A percentile compares a stretch with the other conserved stretches of the same genome.
Conservation (phyloP, 1,140 invertebrate species). For the Bombus breviceps region DNA sequence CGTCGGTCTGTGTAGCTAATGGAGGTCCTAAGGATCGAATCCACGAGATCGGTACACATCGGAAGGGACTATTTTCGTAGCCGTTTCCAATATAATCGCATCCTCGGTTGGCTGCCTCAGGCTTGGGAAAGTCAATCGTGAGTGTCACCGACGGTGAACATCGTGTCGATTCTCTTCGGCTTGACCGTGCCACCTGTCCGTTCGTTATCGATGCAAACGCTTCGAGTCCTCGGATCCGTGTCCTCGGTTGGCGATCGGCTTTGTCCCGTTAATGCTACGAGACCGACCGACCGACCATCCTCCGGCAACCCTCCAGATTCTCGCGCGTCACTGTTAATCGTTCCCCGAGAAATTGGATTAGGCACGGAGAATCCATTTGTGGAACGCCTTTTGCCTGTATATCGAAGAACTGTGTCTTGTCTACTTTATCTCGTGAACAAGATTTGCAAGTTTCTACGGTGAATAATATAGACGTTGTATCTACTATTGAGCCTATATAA, state of each 20-base stretch:
- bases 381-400: not conserved
- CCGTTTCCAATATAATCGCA: conserved; percentile 32
- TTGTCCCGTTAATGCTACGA: conserved; percentile 18
- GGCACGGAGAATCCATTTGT: not conserved
- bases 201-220: conserved; percentile 36
- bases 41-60: conserved; percentile 4
- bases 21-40: not conserved
- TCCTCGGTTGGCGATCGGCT: conserved; percentile 10
- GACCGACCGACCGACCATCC: not conserved
- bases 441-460: not conserved
- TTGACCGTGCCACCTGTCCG: conserved; percentile 25
- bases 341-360: not conserved
- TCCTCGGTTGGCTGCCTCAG: not conserved
- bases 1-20: conserved; percentile 3
- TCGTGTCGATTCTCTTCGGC: not conserved
- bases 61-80: not conserved
- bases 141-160: not conserved
- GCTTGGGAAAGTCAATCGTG: not conserved
- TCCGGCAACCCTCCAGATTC: not conserved
- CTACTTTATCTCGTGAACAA: not conserved
- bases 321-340: conserved; percentile 12
- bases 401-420: not conserved
- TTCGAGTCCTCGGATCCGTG: conserved; percentile 8
- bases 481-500: not conserved
- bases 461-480: too few species aligned